Percentiles rank a stretch among this genome's conserved stretches.
These are phyloP conservation scores for Micromussa lordhowensis DNA, from an alignment of 92 coral and sea anemone species.

Conservation along the genomic window DNA sequence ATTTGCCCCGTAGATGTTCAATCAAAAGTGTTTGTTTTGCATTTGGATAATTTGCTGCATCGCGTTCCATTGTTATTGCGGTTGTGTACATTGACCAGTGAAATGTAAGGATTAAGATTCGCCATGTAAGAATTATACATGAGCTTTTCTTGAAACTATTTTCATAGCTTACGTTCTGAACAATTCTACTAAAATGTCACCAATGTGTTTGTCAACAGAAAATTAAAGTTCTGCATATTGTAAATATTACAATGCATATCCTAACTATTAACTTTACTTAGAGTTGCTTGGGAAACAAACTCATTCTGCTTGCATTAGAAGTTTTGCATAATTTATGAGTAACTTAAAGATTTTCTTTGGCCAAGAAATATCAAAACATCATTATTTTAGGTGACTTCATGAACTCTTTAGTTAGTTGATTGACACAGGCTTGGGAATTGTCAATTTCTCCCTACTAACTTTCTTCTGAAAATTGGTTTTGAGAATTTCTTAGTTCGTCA, in stretches of 20 bases:
- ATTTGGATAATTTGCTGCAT: background rate
- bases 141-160: background rate
- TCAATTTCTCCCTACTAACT: too few relatives aligned
- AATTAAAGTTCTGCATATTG: too few relatives aligned
- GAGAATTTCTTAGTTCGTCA: too few relatives aligned
- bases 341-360: background rate
- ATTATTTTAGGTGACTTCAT: too few relatives aligned
- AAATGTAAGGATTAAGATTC: background rate
- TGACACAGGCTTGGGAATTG: too few relatives aligned
- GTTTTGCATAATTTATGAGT: background rate
- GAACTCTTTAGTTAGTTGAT: too few relatives aligned
- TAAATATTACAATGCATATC: too few relatives aligned
- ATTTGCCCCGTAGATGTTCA: background rate
- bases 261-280: background rate
- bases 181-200: background rate
- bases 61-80: background rate
- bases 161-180: background rate
- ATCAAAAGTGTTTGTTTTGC: conserved; percentile 24
- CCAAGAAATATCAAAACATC: too few relatives aligned
- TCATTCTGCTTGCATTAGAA: background rate
- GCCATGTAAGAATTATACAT: background rate
- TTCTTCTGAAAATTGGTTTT: too few relatives aligned
- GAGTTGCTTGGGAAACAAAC: background rate
- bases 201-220: background rate
- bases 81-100: background rate